phyloP scores from a whole-genome alignment of 2,797 vertebrate genomes.

The Distichodus sexfasciatus region DNA sequence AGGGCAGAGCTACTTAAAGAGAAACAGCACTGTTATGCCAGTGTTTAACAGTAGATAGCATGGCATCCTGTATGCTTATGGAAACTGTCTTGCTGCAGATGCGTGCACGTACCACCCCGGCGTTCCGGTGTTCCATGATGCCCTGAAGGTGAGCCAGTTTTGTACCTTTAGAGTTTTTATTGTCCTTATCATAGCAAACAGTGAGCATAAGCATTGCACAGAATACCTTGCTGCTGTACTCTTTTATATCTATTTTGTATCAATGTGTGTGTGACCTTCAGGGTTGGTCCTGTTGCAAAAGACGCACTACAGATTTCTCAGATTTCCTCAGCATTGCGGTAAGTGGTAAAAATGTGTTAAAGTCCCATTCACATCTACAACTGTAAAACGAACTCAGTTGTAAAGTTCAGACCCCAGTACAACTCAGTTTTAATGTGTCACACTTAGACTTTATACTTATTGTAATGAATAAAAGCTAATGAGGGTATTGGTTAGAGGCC shows the following conservation, averaged over 20 bases:
- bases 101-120: slow-evolving; percentile 90
- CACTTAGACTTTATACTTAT: too few relatives aligned
- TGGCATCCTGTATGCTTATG: too few relatives aligned
- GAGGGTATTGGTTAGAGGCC: too few relatives aligned
- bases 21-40: too few relatives aligned
- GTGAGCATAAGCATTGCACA: background rate
- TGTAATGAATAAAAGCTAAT: too few relatives aligned
- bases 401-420: too few relatives aligned
- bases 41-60: too few relatives aligned
- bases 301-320: slow-evolving; percentile 94
- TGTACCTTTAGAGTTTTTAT: background rate
- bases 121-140: slow-evolving; percentile 95
- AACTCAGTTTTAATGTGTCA: too few relatives aligned
- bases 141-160: slow-evolving; percentile 81
- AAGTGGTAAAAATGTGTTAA: slow-evolving; percentile 55
- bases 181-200: background rate
- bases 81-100: slow-evolving; percentile 65
- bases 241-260: background rate
- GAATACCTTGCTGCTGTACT: slow-evolving; percentile 20
- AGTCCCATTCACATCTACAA: too few relatives aligned
- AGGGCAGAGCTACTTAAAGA: too few relatives aligned
- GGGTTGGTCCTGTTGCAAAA: slow-evolving; percentile 98
- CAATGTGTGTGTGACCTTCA: slow-evolving; percentile 61
- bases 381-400: too few relatives aligned
- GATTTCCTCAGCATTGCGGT: slow-evolving; percentile 94